A percentile compares a stretch with the other conserved stretches of the same genome.
Conservation (phyloP, 2,888 invertebrate genomes). For the Melanostoma scalare region DNA sequence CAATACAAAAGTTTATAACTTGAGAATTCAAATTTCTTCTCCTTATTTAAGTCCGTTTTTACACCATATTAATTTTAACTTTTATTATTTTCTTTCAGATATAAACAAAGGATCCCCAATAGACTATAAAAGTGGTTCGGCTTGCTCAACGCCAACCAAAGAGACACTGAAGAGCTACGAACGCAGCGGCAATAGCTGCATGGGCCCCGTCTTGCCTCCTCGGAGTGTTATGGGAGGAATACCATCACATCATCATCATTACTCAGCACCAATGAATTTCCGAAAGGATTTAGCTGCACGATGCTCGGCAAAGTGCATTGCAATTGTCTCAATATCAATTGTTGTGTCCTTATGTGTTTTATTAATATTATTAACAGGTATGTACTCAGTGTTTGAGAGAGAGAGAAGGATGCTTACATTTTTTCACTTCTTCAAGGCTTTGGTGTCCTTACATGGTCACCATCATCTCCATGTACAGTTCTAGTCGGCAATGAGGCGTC, state of each 20-base stretch:
- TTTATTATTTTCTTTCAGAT: slow-evolving; percentile 84
- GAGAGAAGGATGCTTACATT: background rate
- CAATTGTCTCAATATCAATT: slow-evolving; percentile 92
- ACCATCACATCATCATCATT: slow-evolving; percentile 88
- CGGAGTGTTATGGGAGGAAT: slow-evolving; percentile 84
- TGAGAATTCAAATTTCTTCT: background rate
- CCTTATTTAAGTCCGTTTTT: background rate
- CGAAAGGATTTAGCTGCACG: slow-evolving; percentile 92
- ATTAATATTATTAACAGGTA: slow-evolving; percentile 94
- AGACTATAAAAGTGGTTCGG: slow-evolving; percentile 93
- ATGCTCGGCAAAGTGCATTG: slow-evolving; percentile 96
- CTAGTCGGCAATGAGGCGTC: slow-evolving; percentile 90
- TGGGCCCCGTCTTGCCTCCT: slow-evolving; percentile 89
- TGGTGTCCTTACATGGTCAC: slow-evolving; percentile 92
- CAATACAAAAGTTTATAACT: background rate
- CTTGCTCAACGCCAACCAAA: slow-evolving; percentile 94
- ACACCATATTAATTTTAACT: background rate
- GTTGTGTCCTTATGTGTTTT: slow-evolving; percentile 92
- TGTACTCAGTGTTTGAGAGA: slow-evolving; percentile 73
- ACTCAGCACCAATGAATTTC: slow-evolving; percentile 92
- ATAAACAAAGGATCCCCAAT: slow-evolving; percentile 93
- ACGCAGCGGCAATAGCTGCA: slow-evolving; percentile 85
- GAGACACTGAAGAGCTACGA: slow-evolving; percentile 85
- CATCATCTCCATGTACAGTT: slow-evolving; percentile 91
- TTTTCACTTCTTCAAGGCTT: slow-evolving; percentile 84